These are phyloP conservation scores for Lycorma delicatula DNA, from an alignment of 1,140 invertebrate genomes.

Conservation along the genomic window DNA sequence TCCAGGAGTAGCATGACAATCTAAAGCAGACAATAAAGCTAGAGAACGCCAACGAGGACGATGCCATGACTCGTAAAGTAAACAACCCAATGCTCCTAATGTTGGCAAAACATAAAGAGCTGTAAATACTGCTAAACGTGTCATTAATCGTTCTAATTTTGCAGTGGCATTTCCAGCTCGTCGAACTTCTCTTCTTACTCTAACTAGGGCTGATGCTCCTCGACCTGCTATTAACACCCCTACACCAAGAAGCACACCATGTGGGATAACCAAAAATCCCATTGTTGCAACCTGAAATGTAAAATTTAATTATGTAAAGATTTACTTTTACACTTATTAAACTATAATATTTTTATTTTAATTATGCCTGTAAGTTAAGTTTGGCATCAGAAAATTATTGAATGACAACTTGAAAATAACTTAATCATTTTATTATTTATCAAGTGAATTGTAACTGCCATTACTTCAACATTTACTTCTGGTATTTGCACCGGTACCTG, in stretches of 20 bases:
- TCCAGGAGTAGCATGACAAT: slow-evolving; percentile 39
- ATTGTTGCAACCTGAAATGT: slow-evolving; percentile 38
- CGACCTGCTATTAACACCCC: slow-evolving; percentile 50
- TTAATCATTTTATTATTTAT: too few species aligned
- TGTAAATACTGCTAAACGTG: slow-evolving; percentile 71
- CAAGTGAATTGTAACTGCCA: too few species aligned
- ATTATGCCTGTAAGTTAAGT: too few species aligned
- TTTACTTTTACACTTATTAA: too few species aligned
- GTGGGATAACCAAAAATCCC: slow-evolving; percentile 65
- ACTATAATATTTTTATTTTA: too few species aligned
- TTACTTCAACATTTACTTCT: too few species aligned
- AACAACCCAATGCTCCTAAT: slow-evolving; percentile 46
- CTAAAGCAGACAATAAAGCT: slow-evolving; percentile 43
- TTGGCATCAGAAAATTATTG: too few species aligned
- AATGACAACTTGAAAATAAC: too few species aligned
- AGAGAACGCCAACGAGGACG: slow-evolving; percentile 44
- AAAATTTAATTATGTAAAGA: too few species aligned
- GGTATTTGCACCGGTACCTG: too few species aligned
- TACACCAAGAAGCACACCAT: slow-evolving; percentile 46
- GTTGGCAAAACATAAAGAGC: slow-evolving; percentile 65
- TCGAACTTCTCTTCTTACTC: slow-evolving; percentile 47
- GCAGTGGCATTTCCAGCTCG: slow-evolving; percentile 56
- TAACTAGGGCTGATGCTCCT: slow-evolving; percentile 49
- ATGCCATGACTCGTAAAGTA: slow-evolving; percentile 47
- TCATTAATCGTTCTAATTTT: slow-evolving; percentile 79